Evolutionary conservation across 1,140 invertebrate species (phyloP).

Genomic region (Drosophila leontia): DNA sequence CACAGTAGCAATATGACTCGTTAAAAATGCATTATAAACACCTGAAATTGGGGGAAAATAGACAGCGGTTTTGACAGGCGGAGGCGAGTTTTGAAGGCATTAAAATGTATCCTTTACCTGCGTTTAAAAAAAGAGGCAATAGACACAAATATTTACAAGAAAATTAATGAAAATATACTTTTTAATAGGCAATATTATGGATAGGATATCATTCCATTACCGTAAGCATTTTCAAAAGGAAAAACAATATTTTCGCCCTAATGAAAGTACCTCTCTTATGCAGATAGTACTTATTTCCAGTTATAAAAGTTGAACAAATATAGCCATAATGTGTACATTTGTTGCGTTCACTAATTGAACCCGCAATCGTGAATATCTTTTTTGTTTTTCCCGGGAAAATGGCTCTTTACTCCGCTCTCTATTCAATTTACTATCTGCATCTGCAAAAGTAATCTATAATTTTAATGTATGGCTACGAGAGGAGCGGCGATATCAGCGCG

Average conservation of each 20-base stretch:
- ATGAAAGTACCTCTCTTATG: neutral
- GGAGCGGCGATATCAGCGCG: slow-evolving; percentile 52
- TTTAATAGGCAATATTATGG: neutral
- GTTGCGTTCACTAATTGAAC: slow-evolving; percentile 34
- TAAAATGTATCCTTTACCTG: neutral
- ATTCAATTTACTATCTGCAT: slow-evolving; percentile 47
- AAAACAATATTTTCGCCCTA: slow-evolving; percentile 1
- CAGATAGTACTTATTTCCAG: slow-evolving; percentile 10
- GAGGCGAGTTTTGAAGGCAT: neutral
- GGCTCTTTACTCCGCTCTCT: neutral
- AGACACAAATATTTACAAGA: slow-evolving; percentile 5
- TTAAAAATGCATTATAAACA: slow-evolving; percentile 4
- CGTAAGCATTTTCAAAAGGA: neutral
- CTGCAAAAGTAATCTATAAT: slow-evolving; percentile 64
- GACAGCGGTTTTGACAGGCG: slow-evolving; percentile 17
- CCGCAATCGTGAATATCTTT: slow-evolving; percentile 11
- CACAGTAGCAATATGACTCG: slow-evolving; percentile 24
- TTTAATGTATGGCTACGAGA: slow-evolving; percentile 65
- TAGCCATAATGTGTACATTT: slow-evolving; percentile 13
- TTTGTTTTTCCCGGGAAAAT: slow-evolving; percentile 22
- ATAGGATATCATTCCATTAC: neutral
- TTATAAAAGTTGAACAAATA: slow-evolving; percentile 18
- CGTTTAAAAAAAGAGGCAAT: neutral
- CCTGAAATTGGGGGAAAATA: slow-evolving; percentile 7
- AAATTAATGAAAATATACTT: neutral